Base-by-base conservation (phyloP, 2,797 vertebrate genomes). In the Eremophila alpestris region DNA sequence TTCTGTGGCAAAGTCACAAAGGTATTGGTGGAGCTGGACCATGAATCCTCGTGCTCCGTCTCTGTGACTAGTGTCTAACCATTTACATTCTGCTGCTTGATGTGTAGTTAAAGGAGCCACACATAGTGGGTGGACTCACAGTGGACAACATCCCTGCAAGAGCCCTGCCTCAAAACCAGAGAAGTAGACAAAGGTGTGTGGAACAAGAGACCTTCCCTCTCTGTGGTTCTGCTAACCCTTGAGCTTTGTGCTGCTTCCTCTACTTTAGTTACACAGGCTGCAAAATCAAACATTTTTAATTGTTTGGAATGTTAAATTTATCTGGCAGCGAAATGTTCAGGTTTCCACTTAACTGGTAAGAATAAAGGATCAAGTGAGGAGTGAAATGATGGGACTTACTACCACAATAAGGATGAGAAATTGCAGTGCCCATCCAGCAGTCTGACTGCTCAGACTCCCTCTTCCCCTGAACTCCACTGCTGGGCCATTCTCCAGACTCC, bases 31-130 rank as follows among this genome's bases (percentile, higher is more conserved):
- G 17, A 56, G 8, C 54, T 82, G 62, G 16, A 34, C 24, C 0
- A 1, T 0, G 1, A 54, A 65, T 4, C 18, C 7, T 49, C 2
- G 0, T 5, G 8, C 20, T 79, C 11, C 62, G 0, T 9, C 27
- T 56, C 45, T 67, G 23, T 77, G 29, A 10, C 11, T 48, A 30
- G 5, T 19, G 21, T n/a, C 49, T n/a, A 19, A 22, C 16, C 11
- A 9, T 40, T 29, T 22, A 10, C 13, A 26, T 0, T 0, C n/a
- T 48, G 52, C 23, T 68, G 29, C n/a, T 51, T 20, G 16, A 2
- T 22, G 20, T 30, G 23, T 29, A 62, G n/a, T 16, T 69, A 27
- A 73, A 67, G 5, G 23, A 1, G 3, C 16, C 26, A 16, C 10
- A 38, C 1, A 2, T 51, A 63, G 11, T 14, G 29, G 14, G 32